Percentiles rank a stretch among this genome's conserved stretches.
Evolutionary conservation across 1,140 invertebrate species (phyloP).

Genomic region (Homarus americanus): DNA sequence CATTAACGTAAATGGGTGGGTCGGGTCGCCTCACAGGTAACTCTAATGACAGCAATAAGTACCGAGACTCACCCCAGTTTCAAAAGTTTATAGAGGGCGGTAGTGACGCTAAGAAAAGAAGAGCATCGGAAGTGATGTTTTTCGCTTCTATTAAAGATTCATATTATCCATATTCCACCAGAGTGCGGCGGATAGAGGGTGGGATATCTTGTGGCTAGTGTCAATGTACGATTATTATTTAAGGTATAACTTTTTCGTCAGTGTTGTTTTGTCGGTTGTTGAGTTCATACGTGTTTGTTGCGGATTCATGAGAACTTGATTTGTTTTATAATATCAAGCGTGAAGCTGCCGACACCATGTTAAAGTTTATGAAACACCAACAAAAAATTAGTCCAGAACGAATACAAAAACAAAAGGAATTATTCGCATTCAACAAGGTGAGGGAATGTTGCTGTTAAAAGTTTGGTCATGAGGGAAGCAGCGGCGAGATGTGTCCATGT

Average conservation of each 20-base stretch:
- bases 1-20: conserved; percentile 42
- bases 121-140: background rate
- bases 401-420: conserved; percentile 64
- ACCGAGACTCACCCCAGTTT: background rate
- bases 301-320: background rate
- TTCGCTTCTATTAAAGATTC: background rate
- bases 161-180: background rate
- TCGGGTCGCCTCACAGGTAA: conserved; percentile 52
- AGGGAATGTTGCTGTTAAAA: background rate
- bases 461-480: background rate
- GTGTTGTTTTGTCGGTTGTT: conserved; percentile 58
- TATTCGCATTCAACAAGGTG: conserved; percentile 59
- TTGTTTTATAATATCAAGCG: conserved; percentile 12
- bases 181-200: background rate
- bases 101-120: background rate
- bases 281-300: conserved; percentile 35
- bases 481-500: conserved; percentile 1
- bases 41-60: conserved; percentile 53
- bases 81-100: conserved; percentile 67
- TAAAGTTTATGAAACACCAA: conserved; percentile 69
- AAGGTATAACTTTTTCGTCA: conserved; percentile 46
- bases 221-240: conserved; percentile 41
- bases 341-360: conserved; percentile 28
- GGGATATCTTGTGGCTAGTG: conserved; percentile 9
- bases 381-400: conserved; percentile 64